phyloP scores from a whole-genome alignment of 2,797 vertebrate species.

The Gallirallus australis region DNA sequence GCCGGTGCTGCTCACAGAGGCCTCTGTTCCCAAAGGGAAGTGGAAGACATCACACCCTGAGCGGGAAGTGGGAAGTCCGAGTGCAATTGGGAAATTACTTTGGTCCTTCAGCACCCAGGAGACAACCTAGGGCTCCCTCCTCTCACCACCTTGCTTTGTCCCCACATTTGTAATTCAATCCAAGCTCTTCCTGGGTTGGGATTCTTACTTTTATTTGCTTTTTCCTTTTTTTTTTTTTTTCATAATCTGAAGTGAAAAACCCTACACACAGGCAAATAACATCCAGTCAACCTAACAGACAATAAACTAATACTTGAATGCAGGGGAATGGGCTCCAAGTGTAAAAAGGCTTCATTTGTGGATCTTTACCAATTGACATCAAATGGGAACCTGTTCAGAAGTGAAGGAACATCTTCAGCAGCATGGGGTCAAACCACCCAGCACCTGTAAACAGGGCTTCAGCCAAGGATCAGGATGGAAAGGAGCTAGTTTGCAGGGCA shows the following conservation, averaged over 20 bases:
- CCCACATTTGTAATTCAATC: rapidly evolving
- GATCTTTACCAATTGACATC: neutral
- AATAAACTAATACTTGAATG: neutral
- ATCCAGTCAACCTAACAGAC: neutral
- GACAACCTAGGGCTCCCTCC: neutral
- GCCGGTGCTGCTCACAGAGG: neutral
- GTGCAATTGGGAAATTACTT: rapidly evolving
- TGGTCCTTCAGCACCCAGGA: neutral
- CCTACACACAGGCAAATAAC: neutral
- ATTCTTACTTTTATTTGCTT: neutral
- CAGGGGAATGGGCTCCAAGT: neutral
- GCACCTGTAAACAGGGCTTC: neutral
- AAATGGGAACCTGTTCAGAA: neutral
- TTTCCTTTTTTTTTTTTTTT: no score
- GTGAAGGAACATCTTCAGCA: neutral
- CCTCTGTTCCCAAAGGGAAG: neutral
- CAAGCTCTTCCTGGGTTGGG: neutral
- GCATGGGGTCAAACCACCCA: neutral
- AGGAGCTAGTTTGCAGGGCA: neutral
- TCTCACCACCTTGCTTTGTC: neutral
- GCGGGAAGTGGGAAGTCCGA: neutral
- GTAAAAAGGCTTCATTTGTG: neutral
- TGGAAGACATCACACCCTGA: neutral
- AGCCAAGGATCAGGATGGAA: neutral
- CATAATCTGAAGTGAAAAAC: neutral